A percentile compares a stretch with the other conserved stretches of the same genome.
These are phyloP conservation scores for Acleris holmiana DNA, from an alignment of 2,888 invertebrate species.

Conservation along the genomic window DNA sequence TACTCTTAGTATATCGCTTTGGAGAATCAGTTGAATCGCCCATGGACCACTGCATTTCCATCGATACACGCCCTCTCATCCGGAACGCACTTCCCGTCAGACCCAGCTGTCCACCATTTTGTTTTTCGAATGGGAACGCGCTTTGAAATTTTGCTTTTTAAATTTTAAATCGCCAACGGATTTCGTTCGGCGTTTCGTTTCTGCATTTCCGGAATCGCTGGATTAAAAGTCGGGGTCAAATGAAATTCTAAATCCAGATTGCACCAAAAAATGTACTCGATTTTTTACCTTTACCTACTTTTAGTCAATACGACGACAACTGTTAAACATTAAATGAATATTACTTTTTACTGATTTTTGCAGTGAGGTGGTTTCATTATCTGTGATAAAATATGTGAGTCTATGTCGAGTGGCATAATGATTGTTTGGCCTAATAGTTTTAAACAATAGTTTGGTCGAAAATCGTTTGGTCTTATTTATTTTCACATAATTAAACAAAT, in stretches of 20 bases:
- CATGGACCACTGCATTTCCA: constrained; percentile 56
- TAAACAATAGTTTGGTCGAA: no score
- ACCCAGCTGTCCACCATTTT: constrained; percentile 51
- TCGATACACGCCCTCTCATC: constrained; percentile 52
- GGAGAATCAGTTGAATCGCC: constrained; percentile 40
- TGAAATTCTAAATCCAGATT: background rate
- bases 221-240: constrained; percentile 21
- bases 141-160: constrained; percentile 43
- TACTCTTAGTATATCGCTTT: constrained; percentile 13
- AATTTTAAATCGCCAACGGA: constrained; percentile 40
- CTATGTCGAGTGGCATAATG: no score
- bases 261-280: no score
- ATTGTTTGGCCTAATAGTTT: no score
- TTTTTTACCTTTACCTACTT: no score
- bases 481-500: no score
- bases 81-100: constrained; percentile 56
- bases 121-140: constrained; percentile 43
- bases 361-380: no score
- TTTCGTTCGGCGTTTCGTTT: constrained; percentile 30
- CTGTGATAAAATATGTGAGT: no score
- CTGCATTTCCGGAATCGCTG: constrained; percentile 29
- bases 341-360: no score
- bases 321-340: no score
- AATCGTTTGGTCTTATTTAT: no score
- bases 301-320: no score